Conservation (phyloP, 2,797 vertebrate species). For the Melopsittacus undulatus region DNA sequence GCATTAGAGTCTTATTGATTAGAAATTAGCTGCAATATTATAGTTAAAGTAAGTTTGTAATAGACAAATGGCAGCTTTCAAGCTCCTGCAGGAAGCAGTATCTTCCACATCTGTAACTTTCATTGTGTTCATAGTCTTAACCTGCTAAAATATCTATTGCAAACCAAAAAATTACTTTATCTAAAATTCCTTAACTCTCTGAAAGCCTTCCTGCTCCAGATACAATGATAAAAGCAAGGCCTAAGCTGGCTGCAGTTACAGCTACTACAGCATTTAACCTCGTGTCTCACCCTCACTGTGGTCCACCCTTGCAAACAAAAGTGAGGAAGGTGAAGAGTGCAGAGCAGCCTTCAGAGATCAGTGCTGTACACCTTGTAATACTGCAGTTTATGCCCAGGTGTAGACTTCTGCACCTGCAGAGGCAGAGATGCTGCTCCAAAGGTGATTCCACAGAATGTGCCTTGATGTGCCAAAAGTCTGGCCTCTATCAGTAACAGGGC, state of each 20-base stretch:
- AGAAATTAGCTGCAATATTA: not conserved
- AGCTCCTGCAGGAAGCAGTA: not conserved
- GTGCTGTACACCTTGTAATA: not conserved
- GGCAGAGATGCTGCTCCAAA: not conserved
- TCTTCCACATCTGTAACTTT: not conserved
- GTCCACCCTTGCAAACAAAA: not conserved
- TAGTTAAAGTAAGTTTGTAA: not conserved
- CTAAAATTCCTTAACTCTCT: not conserved
- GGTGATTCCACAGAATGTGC: not conserved
- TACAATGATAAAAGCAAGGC: not conserved
- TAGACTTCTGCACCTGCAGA: not conserved
- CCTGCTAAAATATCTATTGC: not conserved
- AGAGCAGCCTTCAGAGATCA: not conserved
- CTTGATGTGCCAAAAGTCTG: not conserved
- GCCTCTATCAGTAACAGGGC: not conserved
- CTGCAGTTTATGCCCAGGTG: not conserved
- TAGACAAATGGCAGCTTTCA: not conserved
- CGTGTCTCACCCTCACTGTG: fast-evolving
- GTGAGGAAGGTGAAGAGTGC: not conserved
- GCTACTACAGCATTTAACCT: not conserved
- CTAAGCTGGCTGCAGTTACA: not conserved
- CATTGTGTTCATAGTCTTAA: not conserved
- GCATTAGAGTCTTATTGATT: not conserved
- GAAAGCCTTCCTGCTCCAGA: not conserved
- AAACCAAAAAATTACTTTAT: not conserved